Evolutionary conservation across 2,113 vertebrate genomes (phyloP), one percentile per base, ranked within the genome.

Genomic region (Triplophysa siluroides): DNA sequence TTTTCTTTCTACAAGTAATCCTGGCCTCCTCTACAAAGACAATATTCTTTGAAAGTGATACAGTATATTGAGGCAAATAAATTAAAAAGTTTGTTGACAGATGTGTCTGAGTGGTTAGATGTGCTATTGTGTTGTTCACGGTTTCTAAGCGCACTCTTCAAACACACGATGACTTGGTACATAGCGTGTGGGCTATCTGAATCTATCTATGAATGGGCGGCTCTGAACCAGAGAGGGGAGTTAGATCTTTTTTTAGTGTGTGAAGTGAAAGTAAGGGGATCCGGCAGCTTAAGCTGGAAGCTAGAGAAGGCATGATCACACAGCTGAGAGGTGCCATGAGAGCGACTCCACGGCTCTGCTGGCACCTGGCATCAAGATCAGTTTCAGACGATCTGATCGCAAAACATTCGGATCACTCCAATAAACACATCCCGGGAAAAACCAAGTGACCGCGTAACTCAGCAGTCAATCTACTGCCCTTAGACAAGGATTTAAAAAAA

Each of bases 141-240:
- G 72, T 73, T 75, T 58, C 79, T 66, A 61, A 62, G 79, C 13
- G 41, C 52, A 64, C 33, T 56, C 72, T 47, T 19, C 38, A 61
- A 68, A 60, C 60, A 66, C 60, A 77, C 56, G 64, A 56, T 3
- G 54, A n/a, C 23, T 24, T 61, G 47, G n/a, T 12, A 69, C 14
- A 52, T 41, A 52, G 33, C 62, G 47, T 7, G 66, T 77, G 43
- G 62, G 62, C 8, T 58, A 9, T 50, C 54, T 69, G 72, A 72
- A 64, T 76, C 76, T 18, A 33, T 54, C 64, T 81, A 38, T 76
- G 83, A 78, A 64, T 76, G 63, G 18, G 67, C 80, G 62, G 76
- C 63, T 45, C 63, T 26, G 45, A 8, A 76, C 81, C 76, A 66
- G 21, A 65, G 75, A n/a, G 61, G 26, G 75, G 47, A 64, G 66